A percentile compares a stretch with the other conserved stretches of the same genome.
These are phyloP conservation scores for Capricornis sumatraensis DNA, from an alignment of 2,113 vertebrate genomes.

Conservation along the genomic window DNA sequence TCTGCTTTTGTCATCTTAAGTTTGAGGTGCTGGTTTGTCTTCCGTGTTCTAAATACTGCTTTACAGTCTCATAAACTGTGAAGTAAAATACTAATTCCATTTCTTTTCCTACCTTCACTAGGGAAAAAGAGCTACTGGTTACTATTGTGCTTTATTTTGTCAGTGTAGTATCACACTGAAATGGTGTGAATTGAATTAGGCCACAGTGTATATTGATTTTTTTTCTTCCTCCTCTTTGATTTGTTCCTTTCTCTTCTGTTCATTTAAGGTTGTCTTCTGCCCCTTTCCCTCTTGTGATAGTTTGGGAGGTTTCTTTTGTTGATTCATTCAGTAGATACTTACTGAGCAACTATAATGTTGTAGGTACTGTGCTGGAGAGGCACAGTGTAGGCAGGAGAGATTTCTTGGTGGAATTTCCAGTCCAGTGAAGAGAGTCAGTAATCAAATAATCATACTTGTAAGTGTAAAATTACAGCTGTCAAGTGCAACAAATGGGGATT, in stretches of 20 bases:
- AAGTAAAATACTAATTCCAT: neutral
- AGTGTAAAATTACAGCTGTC: neutral
- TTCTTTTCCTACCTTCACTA: slow-evolving; percentile 12
- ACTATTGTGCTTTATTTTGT: neutral
- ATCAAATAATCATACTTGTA: neutral
- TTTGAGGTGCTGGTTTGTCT: neutral
- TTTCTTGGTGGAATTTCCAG: neutral
- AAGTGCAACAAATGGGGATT: neutral
- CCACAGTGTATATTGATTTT: neutral
- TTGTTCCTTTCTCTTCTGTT: neutral
- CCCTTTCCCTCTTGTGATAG: neutral
- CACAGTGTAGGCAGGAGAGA: neutral
- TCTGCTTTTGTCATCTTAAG: neutral
- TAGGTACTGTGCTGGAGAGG: neutral
- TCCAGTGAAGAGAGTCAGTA: neutral
- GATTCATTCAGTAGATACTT: neutral
- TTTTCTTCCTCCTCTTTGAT: neutral
- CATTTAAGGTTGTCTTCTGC: neutral
- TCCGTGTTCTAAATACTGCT: neutral
- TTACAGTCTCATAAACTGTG: neutral
- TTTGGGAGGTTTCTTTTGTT: neutral
- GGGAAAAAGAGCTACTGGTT: neutral
- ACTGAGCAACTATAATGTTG: neutral
- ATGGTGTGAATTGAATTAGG: neutral
- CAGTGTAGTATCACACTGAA: neutral